Conservation (phyloP, 2,113 vertebrate genomes). For the Henicopernis longicauda region DNA sequence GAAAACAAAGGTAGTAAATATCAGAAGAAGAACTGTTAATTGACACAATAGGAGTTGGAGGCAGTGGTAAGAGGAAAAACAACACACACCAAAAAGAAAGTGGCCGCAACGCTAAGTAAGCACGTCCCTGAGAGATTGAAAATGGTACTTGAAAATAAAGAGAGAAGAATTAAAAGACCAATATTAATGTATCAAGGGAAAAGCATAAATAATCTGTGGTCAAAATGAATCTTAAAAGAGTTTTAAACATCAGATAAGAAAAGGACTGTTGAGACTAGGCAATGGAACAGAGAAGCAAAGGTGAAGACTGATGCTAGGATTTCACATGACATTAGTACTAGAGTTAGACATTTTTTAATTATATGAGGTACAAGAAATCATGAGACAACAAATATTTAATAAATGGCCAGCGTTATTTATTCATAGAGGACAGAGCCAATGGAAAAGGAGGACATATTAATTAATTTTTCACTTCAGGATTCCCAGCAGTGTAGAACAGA, state of each 20-base stretch:
- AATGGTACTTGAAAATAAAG: not conserved
- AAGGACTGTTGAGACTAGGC: not conserved
- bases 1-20: not conserved
- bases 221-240: not conserved
- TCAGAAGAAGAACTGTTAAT: not conserved
- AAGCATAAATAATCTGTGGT: not conserved
- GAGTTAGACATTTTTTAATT: conserved; percentile 4
- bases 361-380: not conserved
- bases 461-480: conserved; percentile 19
- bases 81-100: not conserved
- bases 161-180: not conserved
- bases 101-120: not conserved
- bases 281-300: not conserved
- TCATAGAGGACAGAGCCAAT: not conserved
- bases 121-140: not conserved
- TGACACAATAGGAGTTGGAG: not conserved
- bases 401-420: not conserved
- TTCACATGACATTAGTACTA: not conserved
- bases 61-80: not conserved
- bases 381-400: conserved; percentile 27
- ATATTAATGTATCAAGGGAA: not conserved
- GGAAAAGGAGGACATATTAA: conserved; percentile 2
- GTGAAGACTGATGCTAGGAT: not conserved
- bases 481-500: not conserved
- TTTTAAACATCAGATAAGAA: not conserved